phyloP scores from a whole-genome alignment of 2,888 invertebrate species.

The Panopea generosa region DNA sequence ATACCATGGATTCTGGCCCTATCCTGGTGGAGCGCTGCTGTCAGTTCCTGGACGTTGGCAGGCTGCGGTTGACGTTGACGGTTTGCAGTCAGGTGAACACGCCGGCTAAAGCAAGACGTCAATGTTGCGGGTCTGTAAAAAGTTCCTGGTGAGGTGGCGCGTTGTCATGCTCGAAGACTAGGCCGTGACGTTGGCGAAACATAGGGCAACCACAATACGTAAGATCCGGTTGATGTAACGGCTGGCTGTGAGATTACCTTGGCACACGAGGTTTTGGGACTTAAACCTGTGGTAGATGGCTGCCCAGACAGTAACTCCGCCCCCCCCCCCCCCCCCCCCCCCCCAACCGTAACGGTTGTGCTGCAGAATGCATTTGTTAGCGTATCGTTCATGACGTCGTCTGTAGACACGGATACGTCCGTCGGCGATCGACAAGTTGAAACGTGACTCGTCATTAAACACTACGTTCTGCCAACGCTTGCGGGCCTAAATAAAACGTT shows the following conservation, averaged over 20 bases:
- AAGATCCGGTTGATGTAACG: conserved; percentile 19
- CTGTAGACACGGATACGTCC: conserved; percentile 27
- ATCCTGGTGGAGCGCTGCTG: conserved; percentile 5
- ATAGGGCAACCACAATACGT: conserved; percentile 5
- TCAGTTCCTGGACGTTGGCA: too few relatives aligned
- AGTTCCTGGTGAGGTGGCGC: too few relatives aligned
- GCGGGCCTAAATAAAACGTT: conserved; percentile 6
- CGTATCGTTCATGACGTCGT: conserved; percentile 27
- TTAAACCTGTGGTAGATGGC: conserved; percentile 25
- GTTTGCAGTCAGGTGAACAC: too few relatives aligned
- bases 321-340: conserved; percentile 6
- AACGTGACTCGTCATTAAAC: conserved; percentile 19
- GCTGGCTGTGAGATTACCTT: conserved; percentile 18
- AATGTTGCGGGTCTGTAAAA: too few relatives aligned
- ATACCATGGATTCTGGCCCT: too few relatives aligned
- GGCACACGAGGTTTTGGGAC: conserved; percentile 25
- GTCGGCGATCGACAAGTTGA: conserved; percentile 26
- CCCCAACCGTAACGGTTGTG: too few relatives aligned
- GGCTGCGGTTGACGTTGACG: too few relatives aligned
- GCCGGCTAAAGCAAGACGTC: too few relatives aligned
- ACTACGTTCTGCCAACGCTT: conserved; percentile 22
- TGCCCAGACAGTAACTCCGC: conserved; percentile 24
- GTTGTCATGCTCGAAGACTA: too few relatives aligned
- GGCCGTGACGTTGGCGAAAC: conserved; percentile 17
- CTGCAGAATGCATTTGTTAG: conserved; percentile 28